Percentiles rank a stretch among this genome's conserved stretches.
Evolutionary conservation across 2,888 invertebrate species (phyloP).

Genomic region (Chloroclysta siterata): DNA sequence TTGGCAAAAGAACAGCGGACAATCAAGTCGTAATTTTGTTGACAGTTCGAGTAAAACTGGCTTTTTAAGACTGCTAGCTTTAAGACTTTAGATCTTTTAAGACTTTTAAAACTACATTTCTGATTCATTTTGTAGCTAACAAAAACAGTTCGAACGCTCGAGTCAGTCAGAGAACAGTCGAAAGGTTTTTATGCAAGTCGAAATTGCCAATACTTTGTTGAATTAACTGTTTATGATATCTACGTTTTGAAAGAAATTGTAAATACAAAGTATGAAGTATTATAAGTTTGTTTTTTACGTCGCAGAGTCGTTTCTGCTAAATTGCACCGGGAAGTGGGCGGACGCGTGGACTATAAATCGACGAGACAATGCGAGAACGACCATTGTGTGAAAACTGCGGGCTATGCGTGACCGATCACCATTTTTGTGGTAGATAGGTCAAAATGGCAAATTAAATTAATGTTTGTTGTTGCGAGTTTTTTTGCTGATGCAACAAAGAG

Average conservation of each 20-base stretch:
- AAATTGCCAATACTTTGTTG: no score
- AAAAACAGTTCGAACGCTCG: no score
- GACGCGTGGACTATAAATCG: conserved; percentile 60
- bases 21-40: neutral
- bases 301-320: conserved; percentile 18
- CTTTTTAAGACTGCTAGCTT: no score
- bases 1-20: neutral
- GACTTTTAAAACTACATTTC: no score
- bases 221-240: no score
- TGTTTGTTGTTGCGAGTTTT: conserved; percentile 10
- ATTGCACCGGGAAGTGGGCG: conserved; percentile 32
- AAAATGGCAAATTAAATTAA: conserved; percentile 26
- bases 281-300: neutral
- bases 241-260: no score
- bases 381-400: conserved; percentile 68
- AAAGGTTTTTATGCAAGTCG: no score
- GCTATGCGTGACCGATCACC: conserved; percentile 63
- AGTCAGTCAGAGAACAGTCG: no score
- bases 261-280: no score
- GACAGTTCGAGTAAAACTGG: neutral
- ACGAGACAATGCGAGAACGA: conserved; percentile 57
- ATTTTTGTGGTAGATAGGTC: conserved; percentile 54
- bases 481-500: neutral
- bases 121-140: no score
- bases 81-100: no score